Conservation (phyloP, 2,113 vertebrate species). For the Poicephalus gulielmi region DNA sequence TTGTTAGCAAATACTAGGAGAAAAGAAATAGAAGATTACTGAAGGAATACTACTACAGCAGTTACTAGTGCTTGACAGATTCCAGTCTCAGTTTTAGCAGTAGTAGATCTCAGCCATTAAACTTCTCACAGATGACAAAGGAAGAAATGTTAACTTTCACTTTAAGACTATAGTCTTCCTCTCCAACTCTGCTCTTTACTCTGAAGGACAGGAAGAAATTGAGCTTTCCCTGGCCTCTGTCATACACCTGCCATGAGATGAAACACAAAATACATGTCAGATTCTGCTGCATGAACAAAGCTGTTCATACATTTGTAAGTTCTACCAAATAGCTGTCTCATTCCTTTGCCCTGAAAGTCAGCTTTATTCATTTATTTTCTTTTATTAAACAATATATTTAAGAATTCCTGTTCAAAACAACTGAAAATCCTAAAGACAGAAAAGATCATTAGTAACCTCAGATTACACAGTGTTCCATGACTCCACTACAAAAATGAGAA, state of each 20-base stretch:
- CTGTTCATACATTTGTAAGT: not conserved
- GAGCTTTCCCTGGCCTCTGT: not conserved
- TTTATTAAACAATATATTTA: not conserved
- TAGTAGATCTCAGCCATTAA: not conserved
- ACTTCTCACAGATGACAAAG: not conserved
- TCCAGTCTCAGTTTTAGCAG: not conserved
- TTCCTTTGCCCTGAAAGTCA: not conserved
- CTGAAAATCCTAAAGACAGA: not conserved
- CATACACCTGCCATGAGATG: not conserved
- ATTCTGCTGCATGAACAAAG: not conserved
- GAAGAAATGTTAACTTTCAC: not conserved
- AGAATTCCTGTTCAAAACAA: not conserved
- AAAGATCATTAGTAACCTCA: not conserved
- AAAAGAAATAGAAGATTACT: not conserved
- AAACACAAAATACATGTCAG: not conserved
- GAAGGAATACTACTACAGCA: not conserved
- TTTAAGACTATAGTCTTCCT: not conserved
- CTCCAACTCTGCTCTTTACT: not conserved
- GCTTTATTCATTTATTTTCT: not conserved
- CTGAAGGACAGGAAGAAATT: not conserved
- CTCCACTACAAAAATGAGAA: not conserved
- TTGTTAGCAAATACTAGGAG: not conserved
- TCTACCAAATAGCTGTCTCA: not conserved
- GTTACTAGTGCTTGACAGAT: not conserved
- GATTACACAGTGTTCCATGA: fast-evolving